A percentile compares a stretch with the other conserved stretches of the same genome.
These are phyloP conservation scores for Diplodus puntazzo DNA, from an alignment of 2,797 vertebrate species.

Conservation along the genomic window DNA sequence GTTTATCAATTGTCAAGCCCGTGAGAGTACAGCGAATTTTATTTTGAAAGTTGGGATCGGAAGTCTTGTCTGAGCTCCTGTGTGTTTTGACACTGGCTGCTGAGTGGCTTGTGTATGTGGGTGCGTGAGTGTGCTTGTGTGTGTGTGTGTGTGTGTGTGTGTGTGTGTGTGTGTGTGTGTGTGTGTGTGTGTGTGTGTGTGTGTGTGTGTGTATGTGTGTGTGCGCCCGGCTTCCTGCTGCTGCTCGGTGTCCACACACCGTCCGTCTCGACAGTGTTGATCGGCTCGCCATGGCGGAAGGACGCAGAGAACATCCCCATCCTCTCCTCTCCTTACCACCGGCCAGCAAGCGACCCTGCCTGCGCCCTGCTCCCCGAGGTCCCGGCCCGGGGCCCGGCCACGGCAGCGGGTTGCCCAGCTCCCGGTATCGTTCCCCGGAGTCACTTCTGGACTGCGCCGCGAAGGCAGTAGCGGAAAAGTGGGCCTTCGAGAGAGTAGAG, in stretches of 20 bases:
- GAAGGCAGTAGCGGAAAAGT: constrained; percentile 96
- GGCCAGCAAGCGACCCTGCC: constrained; percentile 91
- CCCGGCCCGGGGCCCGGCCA: constrained; percentile 86
- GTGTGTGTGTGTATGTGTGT: constrained; percentile 24
- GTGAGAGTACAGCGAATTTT: constrained; percentile 25
- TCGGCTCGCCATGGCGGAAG: constrained; percentile 95
- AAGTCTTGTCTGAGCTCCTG: constrained; percentile 26
- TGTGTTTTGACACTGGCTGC: constrained; percentile 21
- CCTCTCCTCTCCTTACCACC: constrained; percentile 84
- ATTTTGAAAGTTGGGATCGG: constrained; percentile 62
- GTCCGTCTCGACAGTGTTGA: constrained; percentile 84
- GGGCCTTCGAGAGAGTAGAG: constrained; percentile 98
- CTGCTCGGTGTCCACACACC: constrained; percentile 70
- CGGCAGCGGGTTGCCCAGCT: constrained; percentile 82
- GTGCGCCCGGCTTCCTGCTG: constrained; percentile 77
- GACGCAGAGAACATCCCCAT: constrained; percentile 92
- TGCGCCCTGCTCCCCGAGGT: constrained; percentile 90
- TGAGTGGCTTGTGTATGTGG: background rate
- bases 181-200: constrained; percentile 19
- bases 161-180: constrained; percentile 29
- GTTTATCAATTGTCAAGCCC: background rate
- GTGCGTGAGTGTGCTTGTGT: too few species aligned
- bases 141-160: constrained; percentile 14
- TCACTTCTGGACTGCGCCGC: constrained; percentile 96
- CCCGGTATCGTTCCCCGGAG: constrained; percentile 89